Percentiles rank a stretch among this genome's conserved stretches.
Evolutionary conservation across 2,797 vertebrate genomes (phyloP).

Genomic region (Pseudomugil tenellus): DNA sequence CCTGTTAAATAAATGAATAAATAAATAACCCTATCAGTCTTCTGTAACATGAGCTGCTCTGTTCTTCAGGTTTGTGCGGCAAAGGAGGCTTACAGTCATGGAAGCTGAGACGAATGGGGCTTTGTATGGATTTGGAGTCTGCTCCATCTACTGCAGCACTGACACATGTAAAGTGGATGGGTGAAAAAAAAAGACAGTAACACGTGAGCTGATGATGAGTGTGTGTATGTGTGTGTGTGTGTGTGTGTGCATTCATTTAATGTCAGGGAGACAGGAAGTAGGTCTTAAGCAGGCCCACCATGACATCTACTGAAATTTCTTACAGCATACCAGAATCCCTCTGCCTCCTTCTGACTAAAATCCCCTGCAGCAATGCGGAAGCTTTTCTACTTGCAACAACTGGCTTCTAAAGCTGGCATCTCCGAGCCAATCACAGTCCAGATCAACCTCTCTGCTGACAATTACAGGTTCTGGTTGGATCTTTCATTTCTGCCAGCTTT

Average conservation of each 20-base stretch:
- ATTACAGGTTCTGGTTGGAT: constrained; percentile 41
- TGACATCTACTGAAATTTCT: constrained; percentile 62
- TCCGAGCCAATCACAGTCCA: constrained; percentile 59
- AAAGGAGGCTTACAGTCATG: constrained; percentile 24
- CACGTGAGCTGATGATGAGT: constrained; percentile 18
- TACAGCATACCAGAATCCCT: constrained; percentile 55
- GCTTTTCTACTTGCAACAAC: constrained; percentile 48
- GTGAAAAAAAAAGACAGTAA: constrained; percentile 13
- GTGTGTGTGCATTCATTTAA: constrained; percentile 16
- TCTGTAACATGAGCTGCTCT: constrained; percentile 11
- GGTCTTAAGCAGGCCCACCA: constrained; percentile 55
- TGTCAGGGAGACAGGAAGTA: constrained; percentile 34
- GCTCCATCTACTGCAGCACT: constrained; percentile 26
- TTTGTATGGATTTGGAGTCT: constrained; percentile 40
- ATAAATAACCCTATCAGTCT: constrained; percentile 16
- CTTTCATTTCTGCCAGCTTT: constrained; percentile 42
- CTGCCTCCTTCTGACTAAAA: constrained; percentile 61
- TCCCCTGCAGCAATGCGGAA: constrained; percentile 54
- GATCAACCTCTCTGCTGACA: constrained; percentile 57
- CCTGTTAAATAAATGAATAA: constrained; percentile 7
- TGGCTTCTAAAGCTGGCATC: constrained; percentile 58
- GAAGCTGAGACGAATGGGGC: constrained; percentile 19
- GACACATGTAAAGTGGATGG: constrained; percentile 34
- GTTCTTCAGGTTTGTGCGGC: constrained; percentile 3
- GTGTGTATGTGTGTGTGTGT: neutral